Conservation (phyloP, 2,797 vertebrate species). For the Anabacerthia variegaticeps region DNA sequence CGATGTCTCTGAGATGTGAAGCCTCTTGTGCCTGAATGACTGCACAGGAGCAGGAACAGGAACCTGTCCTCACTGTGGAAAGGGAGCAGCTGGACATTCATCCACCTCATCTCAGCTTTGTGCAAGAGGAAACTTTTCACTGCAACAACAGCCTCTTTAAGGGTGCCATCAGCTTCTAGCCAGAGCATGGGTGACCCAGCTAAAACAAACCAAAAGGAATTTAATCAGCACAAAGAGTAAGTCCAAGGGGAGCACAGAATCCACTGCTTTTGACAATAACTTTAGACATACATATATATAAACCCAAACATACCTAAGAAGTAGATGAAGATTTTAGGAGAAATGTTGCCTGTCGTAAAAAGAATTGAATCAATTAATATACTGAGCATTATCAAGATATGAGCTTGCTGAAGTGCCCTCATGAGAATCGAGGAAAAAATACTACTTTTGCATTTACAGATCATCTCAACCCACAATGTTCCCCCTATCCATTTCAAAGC, state of each 20-base stretch:
- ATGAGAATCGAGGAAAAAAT: neutral
- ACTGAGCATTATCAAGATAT: neutral
- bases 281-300: neutral
- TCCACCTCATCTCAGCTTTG: neutral
- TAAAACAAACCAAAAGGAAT: neutral
- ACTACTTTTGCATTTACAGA: neutral
- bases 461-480: neutral
- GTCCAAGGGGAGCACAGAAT: neutral
- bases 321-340: neutral
- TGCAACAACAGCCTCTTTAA: neutral
- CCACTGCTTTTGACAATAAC: neutral
- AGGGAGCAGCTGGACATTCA: neutral
- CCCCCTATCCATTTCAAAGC: neutral
- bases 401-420: neutral
- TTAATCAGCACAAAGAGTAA: neutral
- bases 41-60: neutral
- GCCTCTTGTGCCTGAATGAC: neutral
- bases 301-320: neutral
- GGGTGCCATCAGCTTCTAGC: neutral
- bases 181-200: neutral
- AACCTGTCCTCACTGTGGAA: neutral
- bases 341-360: neutral
- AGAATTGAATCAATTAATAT: neutral
- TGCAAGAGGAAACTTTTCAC: neutral
- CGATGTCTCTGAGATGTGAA: neutral